phyloP scores from a whole-genome alignment of 2,113 vertebrate genomes.

The Panthera leo region DNA sequence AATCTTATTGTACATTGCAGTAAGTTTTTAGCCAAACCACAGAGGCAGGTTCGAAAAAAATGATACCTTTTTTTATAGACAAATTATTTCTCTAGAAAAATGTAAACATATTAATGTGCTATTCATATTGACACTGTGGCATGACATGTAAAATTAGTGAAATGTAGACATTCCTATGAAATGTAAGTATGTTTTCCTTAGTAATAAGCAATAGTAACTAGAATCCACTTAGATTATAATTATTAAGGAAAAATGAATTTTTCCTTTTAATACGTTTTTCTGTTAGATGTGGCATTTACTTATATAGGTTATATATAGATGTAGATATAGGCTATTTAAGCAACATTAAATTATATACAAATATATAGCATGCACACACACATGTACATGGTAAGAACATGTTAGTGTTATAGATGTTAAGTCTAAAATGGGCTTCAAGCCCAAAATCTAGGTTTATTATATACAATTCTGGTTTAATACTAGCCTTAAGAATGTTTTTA shows the following conservation, averaged over 20 bases:
- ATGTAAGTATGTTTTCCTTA: not conserved
- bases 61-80: not conserved
- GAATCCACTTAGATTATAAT: not conserved
- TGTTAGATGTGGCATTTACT: not conserved
- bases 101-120: not conserved
- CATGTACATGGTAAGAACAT: not conserved
- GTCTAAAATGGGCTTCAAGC: not conserved
- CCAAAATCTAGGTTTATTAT: not conserved
- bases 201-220: not conserved
- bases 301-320: not conserved
- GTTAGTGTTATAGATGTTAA: not conserved
- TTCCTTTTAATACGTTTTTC: not conserved
- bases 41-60: not conserved
- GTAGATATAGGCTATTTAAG: not conserved
- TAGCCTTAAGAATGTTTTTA: not conserved
- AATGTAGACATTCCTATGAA: not conserved
- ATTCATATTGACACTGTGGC: not conserved
- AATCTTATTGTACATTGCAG: not conserved
- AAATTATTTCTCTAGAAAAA: not conserved
- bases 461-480: not conserved
- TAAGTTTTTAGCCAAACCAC: not conserved
- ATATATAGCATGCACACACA: not conserved
- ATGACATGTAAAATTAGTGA: not conserved
- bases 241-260: not conserved
- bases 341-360: not conserved